Base-by-base conservation (phyloP, 1,140 invertebrate species). In the Latrodectus geometricus region DNA sequence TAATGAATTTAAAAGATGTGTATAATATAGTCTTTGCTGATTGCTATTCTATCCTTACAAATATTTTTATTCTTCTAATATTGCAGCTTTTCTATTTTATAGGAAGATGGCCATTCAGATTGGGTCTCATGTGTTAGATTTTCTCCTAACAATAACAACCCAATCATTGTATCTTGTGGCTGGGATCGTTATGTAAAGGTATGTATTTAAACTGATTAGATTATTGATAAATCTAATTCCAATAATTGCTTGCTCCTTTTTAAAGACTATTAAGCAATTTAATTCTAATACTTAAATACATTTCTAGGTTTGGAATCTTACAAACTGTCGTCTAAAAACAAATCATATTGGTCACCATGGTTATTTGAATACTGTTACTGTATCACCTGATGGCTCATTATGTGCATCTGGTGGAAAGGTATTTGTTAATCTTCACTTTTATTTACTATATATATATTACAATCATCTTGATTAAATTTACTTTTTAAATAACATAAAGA, bases 91-190 rank as follows among this genome's bases (percentile, higher is more conserved):
- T 66, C 69, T 75, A 79, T 89, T 86, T 77, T 88, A 72, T 94
- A 98, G 93, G 98, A 99, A 91, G 98, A 99, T 91, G 96, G 97
- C 73, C 99, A 99, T 92, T 94, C 94, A 89, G 98, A 99, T 90
- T 99, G 99, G 99, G 98, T 99, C 73, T 99, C 98, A 7, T 99
- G 98, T 91, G 99, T 99, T 0, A 93, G 99, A 75, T 99, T 99
- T 92, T 99, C 98, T 50, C 98, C 99, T 21, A 99, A 99, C 91
- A 97, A 98, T 90, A 94, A 95, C 68, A 99, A 99, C 90, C 99
- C 98, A 50, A 98, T 99, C 89, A 99, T 99, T 91, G 98, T 99
- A 4, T 99, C 98, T 78, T 96, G 96, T 92, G 98, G 99, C 89
- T 99, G 98, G 98, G 99, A 99, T 92, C 96, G 95, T 90, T 94